These are phyloP conservation scores for Triplophysa yarkandensis DNA, from an alignment of 2,797 vertebrate genomes.

Conservation along the genomic window DNA sequence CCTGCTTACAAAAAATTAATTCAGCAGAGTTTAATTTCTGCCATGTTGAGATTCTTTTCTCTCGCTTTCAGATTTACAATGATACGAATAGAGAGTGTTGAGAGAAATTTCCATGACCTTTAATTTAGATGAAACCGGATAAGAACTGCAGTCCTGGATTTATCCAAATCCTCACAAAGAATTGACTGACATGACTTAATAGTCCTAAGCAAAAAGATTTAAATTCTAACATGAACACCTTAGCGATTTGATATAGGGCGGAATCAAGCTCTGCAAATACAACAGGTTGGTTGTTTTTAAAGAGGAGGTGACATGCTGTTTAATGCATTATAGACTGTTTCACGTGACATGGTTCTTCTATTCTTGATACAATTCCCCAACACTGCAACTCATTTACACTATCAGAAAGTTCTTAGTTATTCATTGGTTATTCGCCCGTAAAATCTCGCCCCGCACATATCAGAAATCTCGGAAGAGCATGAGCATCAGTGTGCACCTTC, in stretches of 20 bases:
- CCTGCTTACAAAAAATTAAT: slow-evolving; percentile 44
- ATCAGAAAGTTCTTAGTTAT: too few species aligned
- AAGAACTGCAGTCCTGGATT: slow-evolving; percentile 26
- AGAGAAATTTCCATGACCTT: slow-evolving; percentile 65
- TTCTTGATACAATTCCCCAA: too few species aligned
- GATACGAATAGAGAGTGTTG: slow-evolving; percentile 44
- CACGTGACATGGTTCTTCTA: too few species aligned
- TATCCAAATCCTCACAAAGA: slow-evolving; percentile 17
- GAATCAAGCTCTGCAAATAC: too few species aligned
- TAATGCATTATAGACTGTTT: too few species aligned
- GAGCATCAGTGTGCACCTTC: too few species aligned
- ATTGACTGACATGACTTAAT: not conserved
- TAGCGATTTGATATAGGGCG: not conserved
- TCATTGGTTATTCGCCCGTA: too few species aligned
- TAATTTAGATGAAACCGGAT: slow-evolving; percentile 71
- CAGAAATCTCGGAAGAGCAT: too few species aligned
- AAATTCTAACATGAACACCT: not conserved
- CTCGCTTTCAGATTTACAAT: slow-evolving; percentile 33
- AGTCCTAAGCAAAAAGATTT: not conserved
- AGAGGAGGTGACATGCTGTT: too few species aligned
- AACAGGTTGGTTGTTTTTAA: too few species aligned
- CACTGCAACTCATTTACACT: too few species aligned
- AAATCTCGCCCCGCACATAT: too few species aligned
- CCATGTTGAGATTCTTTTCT: slow-evolving; percentile 35
- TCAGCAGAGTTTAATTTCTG: slow-evolving; percentile 46